phyloP scores from a whole-genome alignment of 2,888 invertebrate species.

The Drosophila pegasa region DNA sequence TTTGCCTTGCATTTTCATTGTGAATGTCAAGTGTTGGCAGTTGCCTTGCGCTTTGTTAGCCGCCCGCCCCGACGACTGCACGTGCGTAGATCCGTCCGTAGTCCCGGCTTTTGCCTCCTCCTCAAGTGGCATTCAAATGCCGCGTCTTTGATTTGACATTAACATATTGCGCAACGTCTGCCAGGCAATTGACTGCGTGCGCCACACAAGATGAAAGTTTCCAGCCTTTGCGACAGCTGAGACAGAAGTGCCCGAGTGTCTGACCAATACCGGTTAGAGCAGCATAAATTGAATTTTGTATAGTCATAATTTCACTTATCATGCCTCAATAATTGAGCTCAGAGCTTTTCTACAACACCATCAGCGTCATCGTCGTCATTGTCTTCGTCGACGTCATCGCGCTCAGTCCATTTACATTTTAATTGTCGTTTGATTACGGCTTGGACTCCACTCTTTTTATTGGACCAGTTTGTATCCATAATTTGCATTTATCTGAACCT shows the following conservation, averaged over 20 bases:
- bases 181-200: conserved; percentile 18
- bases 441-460: neutral
- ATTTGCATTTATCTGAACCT: too few species aligned
- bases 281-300: neutral
- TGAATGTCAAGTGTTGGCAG: conserved; percentile 77
- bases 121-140: conserved; percentile 74
- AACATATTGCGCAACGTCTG: conserved; percentile 36
- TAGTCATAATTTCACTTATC: neutral
- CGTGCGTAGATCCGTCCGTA: conserved; percentile 29
- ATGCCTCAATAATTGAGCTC: neutral
- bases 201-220: conserved; percentile 36
- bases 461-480: neutral
- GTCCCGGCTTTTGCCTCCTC: conserved; percentile 60
- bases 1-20: conserved; percentile 63
- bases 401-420: neutral
- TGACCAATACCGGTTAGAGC: neutral
- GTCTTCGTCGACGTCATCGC: too few species aligned
- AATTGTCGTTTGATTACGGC: too few species aligned
- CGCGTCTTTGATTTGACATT: conserved; percentile 66
- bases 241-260: neutral
- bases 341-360: neutral
- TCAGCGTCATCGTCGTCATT: too few species aligned
- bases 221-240: too few species aligned
- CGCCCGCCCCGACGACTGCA: conserved; percentile 24
- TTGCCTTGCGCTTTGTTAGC: conserved; percentile 67